Base-by-base conservation (phyloP, 2,113 vertebrate genomes). In the Catharus bicknelli region DNA sequence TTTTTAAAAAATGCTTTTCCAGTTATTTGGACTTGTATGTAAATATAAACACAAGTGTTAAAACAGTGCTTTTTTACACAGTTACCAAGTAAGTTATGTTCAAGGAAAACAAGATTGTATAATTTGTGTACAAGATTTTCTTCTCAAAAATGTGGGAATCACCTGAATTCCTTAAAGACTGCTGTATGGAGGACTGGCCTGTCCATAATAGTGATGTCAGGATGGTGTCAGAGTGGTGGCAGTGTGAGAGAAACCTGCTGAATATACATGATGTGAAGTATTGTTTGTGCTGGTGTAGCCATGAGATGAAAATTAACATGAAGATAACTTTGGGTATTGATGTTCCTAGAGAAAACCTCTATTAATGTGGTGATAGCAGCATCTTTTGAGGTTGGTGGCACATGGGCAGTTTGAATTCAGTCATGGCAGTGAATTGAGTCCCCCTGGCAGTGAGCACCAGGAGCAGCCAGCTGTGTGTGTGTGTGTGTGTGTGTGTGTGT, bases 291-390 rank as follows among this genome's bases (percentile, higher is more conserved):
- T 32, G 48, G 6, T 12, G 25, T 3, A 40, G 45, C 17, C 0
- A 0, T 14, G 20, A n/a, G 38, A 23, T 1, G 0, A 23, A 18
- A 16, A 36, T 55, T 64, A 64, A 55, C 5, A 3, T 4, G 15
- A 38, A 16, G 34, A 16, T 67, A 27, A 67, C 8, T n/a, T 23
- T 11, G 5, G 17, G 21, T 64, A n/a, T 4, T n/a, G 48, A 42
- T 27, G 66, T 62, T 45, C 23, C 70, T 34, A 21, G 62, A 43
- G 59, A 30, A 77, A 20, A 47, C 1, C 8, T 32, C 3, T 15
- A 0, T 21, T 32, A 23, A 9, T 0, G 1, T 8, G 12, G 19
- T 29, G 11, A 1, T 1, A 3, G 0, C 59, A 73, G 21, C 7
- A 0, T 0, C 22, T 25, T 10, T 9, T 3, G 38, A 45, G 57